These are phyloP conservation scores for Muricea muricata DNA, from an alignment of 92 coral and sea anemone genomes.

Conservation along the genomic window DNA sequence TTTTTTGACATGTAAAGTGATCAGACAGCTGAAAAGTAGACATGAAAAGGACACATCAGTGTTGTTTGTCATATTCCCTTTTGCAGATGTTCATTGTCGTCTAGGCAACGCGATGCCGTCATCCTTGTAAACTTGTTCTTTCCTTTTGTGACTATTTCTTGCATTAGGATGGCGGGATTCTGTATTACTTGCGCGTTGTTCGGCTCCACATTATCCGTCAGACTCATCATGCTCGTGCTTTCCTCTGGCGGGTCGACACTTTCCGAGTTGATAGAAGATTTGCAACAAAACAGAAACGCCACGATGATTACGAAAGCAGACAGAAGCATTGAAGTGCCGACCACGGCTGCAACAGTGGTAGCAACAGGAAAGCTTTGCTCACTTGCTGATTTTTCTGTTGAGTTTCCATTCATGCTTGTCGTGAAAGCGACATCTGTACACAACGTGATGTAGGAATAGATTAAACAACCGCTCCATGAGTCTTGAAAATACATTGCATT, in stretches of 20 bases:
- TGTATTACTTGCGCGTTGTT: conserved; percentile 30
- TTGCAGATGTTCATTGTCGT: conserved; percentile 13
- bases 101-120: conserved; percentile 17
- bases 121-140: not conserved
- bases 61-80: not conserved
- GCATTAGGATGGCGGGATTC: not conserved
- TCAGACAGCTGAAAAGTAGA: not conserved
- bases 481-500: not conserved
- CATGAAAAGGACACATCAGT: not conserved
- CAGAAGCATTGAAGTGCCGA: conserved; percentile 21
- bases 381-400: not conserved
- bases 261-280: conserved; percentile 5
- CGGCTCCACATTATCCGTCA: conserved; percentile 20
- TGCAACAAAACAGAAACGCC: conserved; percentile 27
- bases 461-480: not conserved
- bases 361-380: not conserved
- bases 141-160: conserved; percentile 17
- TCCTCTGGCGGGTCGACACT: conserved; percentile 12
- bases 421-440: not conserved
- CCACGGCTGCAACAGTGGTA: conserved; percentile 13
- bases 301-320: conserved; percentile 14
- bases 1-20: not conserved
- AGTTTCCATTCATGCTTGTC: conserved; percentile 3
- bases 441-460: conserved; percentile 10
- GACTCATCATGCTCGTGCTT: conserved; percentile 33